Evolutionary conservation across 2,888 invertebrate genomes (phyloP).

Genomic region (Osedax fenrisi): DNA sequence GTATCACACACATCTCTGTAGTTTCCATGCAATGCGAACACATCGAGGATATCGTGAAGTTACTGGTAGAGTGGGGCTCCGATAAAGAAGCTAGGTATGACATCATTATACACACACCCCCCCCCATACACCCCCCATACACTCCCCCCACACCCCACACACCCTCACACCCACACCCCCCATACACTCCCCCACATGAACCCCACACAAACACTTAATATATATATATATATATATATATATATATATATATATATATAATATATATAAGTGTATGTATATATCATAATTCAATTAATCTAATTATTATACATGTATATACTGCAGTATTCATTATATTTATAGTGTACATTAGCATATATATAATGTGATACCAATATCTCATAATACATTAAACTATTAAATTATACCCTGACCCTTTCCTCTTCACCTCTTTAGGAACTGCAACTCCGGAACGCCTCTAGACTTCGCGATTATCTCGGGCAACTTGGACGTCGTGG

Average conservation of each 20-base stretch:
- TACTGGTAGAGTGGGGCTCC: constrained; percentile 1
- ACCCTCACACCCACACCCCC: background rate
- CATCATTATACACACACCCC: background rate
- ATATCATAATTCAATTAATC: too few species aligned
- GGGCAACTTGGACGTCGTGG: constrained; percentile 8
- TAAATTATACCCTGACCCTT: too few species aligned
- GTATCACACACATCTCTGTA: too few species aligned
- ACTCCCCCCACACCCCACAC: background rate
- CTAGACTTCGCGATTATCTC: constrained; percentile 13
- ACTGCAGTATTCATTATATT: too few species aligned
- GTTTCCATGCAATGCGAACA: background rate
- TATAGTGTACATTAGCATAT: too few species aligned
- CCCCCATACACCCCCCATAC: background rate
- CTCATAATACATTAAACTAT: too few species aligned
- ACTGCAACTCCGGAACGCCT: constrained; percentile 28
- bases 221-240: too few species aligned
- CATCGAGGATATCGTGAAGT: constrained; percentile 10
- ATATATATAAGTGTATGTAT: constrained; percentile 2
- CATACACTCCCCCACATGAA: background rate
- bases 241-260: background rate
- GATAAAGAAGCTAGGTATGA: constrained; percentile 15
- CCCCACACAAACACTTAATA: background rate
- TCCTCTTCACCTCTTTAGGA: too few species aligned
- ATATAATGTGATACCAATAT: too few species aligned
- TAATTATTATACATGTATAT: too few species aligned